Conservation (phyloP, 1,140 invertebrate genomes). For the Pygmarrhopalites habei region DNA sequence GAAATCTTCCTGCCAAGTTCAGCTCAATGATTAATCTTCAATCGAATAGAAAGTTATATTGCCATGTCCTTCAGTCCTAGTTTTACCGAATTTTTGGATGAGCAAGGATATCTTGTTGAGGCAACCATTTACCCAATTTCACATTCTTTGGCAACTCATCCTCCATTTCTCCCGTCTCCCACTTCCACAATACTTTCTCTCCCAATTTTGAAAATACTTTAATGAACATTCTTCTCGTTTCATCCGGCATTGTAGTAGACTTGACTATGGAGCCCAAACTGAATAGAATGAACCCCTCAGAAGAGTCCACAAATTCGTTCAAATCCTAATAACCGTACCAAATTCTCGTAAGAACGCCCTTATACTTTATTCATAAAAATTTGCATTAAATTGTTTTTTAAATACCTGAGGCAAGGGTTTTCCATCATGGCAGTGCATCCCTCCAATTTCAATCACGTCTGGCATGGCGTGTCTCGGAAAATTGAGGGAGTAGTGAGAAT, state of each 20-base stretch:
- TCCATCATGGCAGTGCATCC: slow-evolving; percentile 15
- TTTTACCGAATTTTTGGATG: slow-evolving; percentile 23
- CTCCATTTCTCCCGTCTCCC: neutral
- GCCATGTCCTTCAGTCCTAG: too few relatives aligned
- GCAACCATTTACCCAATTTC: slow-evolving; percentile 10
- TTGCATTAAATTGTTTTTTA: too few relatives aligned
- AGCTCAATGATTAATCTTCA: too few relatives aligned
- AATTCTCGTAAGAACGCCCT: neutral
- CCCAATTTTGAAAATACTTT: neutral
- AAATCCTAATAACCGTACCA: neutral
- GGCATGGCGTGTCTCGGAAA: slow-evolving; percentile 21
- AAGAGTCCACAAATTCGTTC: neutral
- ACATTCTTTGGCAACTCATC: slow-evolving; percentile 22
- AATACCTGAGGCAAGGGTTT: slow-evolving; percentile 20
- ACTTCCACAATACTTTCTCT: slow-evolving; percentile 21
- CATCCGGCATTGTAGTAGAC: neutral
- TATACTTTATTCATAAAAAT: too few relatives aligned
- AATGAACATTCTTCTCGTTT: neutral
- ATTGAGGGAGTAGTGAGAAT: slow-evolving; percentile 15
- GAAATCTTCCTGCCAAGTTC: too few relatives aligned
- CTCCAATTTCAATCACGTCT: slow-evolving; percentile 22
- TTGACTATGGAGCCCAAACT: neutral
- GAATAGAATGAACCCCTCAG: neutral
- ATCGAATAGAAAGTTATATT: too few relatives aligned
- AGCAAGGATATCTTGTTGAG: slow-evolving; percentile 19